Base-by-base conservation (phyloP, 2,797 vertebrate genomes). In the Pachyuromys duprasi region DNA sequence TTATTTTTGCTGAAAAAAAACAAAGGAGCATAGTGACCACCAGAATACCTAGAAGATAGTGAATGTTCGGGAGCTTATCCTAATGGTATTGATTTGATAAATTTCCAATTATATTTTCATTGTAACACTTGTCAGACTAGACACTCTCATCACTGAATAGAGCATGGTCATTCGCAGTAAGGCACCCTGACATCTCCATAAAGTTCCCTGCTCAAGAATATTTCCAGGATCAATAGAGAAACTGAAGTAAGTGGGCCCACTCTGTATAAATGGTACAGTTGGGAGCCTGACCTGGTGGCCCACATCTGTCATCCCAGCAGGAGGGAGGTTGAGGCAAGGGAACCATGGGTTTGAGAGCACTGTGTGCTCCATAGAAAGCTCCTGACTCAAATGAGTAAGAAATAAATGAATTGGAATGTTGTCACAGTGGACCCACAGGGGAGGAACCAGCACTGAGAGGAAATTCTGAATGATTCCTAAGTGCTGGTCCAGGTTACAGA, bases 381-480 rank as follows among this genome's bases (percentile, higher is more conserved):
- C 6, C 55, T 63, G 28, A 15, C 28, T 33, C 70, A 75, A 45
- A 57, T 9, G 14, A 57, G 39, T 60, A 62, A 2, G 12, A 57
- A 86, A 57, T 31, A 31, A 89, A 33, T 94, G 49, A 87, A 65
- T 26, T 7, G 12, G 12, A 65, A 20, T 33, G 15, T 26, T 39
- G 31, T 84, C 74, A 42, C 63, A 33, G 4, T 72, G 6, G 20
- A 81, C 42, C 17, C 62, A 67, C 26, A 49, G 57, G 57, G n/a
- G 62, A 45, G 17, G 6, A 79, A 60, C 8, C n/a, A 20, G 15
- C 60, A 81, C 42, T 26, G 12, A 89, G 33, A 79, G 17, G 55
- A 26, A 94, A 92, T 83, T 67, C 39, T 65, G 88, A 93, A 74
- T 78, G 69, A 65, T 67, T 88, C 42, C 67, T 63, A 49, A 55